Evolutionary conservation across 2,797 vertebrate species (phyloP).

Genomic region (Bothrops alternatus): DNA sequence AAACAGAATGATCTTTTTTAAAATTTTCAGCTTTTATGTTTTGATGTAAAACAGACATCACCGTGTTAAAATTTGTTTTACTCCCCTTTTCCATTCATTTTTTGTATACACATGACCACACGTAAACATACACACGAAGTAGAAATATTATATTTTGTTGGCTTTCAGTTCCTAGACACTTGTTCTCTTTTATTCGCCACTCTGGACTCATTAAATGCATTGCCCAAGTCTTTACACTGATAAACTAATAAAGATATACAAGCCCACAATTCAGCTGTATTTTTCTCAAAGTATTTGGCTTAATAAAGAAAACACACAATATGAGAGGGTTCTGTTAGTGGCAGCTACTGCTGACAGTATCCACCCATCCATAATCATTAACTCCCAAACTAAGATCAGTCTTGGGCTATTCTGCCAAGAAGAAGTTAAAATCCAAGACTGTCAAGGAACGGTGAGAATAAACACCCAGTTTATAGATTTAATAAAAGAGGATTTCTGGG

Average conservation of each 20-base stretch:
- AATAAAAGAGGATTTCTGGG: not conserved
- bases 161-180: not conserved
- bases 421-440: not conserved
- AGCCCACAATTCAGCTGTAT: not conserved
- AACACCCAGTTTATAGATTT: not conserved
- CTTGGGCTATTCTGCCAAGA: not conserved
- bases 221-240: not conserved
- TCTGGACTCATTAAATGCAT: not conserved
- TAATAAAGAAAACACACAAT: not conserved
- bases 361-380: not conserved
- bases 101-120: not conserved
- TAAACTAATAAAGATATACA: not conserved
- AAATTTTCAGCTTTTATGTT: not conserved
- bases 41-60: not conserved
- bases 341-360: not conserved
- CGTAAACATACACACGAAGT: not conserved
- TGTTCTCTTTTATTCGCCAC: not conserved
- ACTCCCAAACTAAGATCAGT: not conserved
- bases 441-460: not conserved
- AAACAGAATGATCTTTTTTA: not conserved
- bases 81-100: not conserved
- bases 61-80: not conserved
- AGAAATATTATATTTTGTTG: not conserved
- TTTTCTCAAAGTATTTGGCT: not conserved
- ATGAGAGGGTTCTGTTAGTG: not conserved